Conservation (phyloP, 2,797 vertebrate species). For the Ficedula albicollis region DNA sequence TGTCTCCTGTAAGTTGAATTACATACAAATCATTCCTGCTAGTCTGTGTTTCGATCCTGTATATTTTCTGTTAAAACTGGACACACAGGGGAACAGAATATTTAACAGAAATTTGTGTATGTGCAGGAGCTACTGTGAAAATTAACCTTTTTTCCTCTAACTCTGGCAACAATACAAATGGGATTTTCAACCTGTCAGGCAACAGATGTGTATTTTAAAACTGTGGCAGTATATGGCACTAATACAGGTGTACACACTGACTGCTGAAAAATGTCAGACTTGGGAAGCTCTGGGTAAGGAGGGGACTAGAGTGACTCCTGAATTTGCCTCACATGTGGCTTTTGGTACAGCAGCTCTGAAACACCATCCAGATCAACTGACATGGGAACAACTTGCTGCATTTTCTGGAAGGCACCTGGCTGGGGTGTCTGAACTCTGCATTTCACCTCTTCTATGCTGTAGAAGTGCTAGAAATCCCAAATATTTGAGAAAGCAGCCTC, state of each 20-base stretch:
- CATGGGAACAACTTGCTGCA: neutral
- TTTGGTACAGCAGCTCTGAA: neutral
- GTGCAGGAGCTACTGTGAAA: neutral
- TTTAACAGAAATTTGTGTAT: neutral
- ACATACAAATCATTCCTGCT: neutral
- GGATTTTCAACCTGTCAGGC: neutral
- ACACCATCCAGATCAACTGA: neutral
- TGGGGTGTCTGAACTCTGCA: accelerated
- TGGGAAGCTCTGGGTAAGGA: neutral
- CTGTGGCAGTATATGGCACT: neutral
- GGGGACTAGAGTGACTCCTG: neutral
- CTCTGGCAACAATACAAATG: neutral
- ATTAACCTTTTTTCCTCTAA: neutral
- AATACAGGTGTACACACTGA: neutral
- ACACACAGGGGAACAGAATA: neutral
- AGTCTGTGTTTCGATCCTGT: neutral
- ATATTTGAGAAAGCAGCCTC: neutral
- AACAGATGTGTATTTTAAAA: conserved; percentile 33
- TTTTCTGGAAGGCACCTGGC: neutral
- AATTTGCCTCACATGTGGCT: neutral
- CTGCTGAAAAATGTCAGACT: neutral
- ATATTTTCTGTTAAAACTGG: neutral
- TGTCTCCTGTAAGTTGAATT: neutral
- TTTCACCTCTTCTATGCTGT: neutral
- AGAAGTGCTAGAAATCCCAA: neutral